phyloP scores from a whole-genome alignment of 2,888 invertebrate species.

The Meandrusa payeni region DNA sequence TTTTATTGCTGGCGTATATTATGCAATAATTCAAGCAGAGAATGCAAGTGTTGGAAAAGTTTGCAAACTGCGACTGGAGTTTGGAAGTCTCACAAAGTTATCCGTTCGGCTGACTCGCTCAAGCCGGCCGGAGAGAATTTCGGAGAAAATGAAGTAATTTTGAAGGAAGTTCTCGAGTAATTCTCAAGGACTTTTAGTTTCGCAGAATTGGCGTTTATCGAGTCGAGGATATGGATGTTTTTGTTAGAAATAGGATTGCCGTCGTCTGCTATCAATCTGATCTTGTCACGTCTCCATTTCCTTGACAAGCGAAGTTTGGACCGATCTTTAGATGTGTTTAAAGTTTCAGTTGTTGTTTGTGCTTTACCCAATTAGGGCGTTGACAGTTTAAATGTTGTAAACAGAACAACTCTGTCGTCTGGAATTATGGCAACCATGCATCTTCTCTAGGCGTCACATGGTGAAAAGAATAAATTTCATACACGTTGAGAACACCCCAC shows the following conservation, averaged over 20 bases:
- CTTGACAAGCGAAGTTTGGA: slow-evolving; percentile 2
- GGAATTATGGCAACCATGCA: no score
- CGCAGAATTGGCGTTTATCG: slow-evolving; percentile 41
- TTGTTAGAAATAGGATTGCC: slow-evolving; percentile 5
- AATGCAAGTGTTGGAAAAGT: slow-evolving; percentile 64
- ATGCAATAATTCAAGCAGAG: slow-evolving; percentile 60
- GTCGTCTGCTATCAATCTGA: slow-evolving; percentile 7
- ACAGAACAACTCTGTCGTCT: no score
- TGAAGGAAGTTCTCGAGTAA: slow-evolving; percentile 36
- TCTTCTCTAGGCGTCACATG: no score
- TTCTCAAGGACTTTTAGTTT: slow-evolving; percentile 33
- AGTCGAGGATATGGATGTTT: slow-evolving; percentile 32
- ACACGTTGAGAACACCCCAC: no score
- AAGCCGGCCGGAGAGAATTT: slow-evolving; percentile 33
- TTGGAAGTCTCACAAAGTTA: slow-evolving; percentile 41
- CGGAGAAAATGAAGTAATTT: slow-evolving; percentile 50
- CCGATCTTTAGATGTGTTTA: background rate
- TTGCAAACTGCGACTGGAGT: slow-evolving; percentile 42
- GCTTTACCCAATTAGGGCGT: background rate
- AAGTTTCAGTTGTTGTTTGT: background rate
- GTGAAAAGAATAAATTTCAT: no score
- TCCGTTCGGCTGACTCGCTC: slow-evolving; percentile 43
- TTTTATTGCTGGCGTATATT: slow-evolving; percentile 60
- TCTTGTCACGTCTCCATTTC: slow-evolving; percentile 9
- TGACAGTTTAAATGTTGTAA: background rate